These are phyloP conservation scores for Ganaspis brasiliensis DNA, from an alignment of 2,888 invertebrate genomes.

Conservation along the genomic window DNA sequence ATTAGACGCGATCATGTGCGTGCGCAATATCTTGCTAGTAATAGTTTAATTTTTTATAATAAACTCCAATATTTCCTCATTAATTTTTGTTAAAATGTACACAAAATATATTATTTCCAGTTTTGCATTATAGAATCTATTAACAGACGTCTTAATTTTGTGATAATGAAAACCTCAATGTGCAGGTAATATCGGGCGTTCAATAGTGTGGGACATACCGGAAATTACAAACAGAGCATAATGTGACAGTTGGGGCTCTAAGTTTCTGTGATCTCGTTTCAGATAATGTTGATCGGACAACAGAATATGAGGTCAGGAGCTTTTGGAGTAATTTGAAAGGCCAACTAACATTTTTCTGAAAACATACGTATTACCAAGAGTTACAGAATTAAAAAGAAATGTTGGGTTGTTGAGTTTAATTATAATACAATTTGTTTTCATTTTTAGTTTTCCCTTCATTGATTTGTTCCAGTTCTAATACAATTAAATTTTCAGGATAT, in stretches of 20 bases:
- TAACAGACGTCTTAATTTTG: not conserved
- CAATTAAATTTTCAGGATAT: too few species aligned
- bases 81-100: too few species aligned
- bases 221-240: slow-evolving; percentile 43
- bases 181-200: not conserved
- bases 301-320: slow-evolving; percentile 53
- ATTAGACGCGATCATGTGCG: too few species aligned
- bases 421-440: too few species aligned
- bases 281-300: slow-evolving; percentile 46
- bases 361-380: not conserved
- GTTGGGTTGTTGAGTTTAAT: too few species aligned
- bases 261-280: slow-evolving; percentile 46
- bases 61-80: too few species aligned
- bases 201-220: not conserved
- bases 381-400: not conserved
- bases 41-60: too few species aligned
- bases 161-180: not conserved
- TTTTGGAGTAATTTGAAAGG: slow-evolving; percentile 57
- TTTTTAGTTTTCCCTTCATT: too few species aligned
- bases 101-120: not conserved
- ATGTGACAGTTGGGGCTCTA: slow-evolving; percentile 42
- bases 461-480: too few species aligned
- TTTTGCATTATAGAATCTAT: not conserved
- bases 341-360: not conserved
- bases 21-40: too few species aligned